A percentile compares a stretch with the other conserved stretches of the same genome.
phyloP scores from a whole-genome alignment of 2,888 invertebrate species.

The Venusia cambrica region DNA sequence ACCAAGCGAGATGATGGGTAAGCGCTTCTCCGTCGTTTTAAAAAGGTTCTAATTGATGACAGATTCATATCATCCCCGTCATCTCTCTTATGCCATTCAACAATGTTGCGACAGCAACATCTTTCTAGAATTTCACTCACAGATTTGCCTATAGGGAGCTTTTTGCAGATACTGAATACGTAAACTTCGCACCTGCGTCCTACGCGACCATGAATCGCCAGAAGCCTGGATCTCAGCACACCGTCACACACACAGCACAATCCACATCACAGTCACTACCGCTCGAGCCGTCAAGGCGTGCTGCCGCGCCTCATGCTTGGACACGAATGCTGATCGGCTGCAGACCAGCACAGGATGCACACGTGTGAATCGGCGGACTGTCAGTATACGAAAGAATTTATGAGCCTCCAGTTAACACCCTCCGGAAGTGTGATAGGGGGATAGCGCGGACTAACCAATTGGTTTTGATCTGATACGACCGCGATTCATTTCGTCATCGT shows the following conservation, averaged over 20 bases:
- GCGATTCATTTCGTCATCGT: constrained; percentile 14
- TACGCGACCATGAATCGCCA: no score
- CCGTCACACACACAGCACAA: constrained; percentile 8
- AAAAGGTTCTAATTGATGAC: no score
- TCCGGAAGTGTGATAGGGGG: constrained; percentile 55
- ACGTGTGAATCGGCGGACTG: constrained; percentile 67
- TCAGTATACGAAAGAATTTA: constrained; percentile 77
- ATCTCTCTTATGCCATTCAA: no score
- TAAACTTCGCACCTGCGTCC: no score
- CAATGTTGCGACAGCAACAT: no score
- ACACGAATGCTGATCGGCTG: constrained; percentile 46
- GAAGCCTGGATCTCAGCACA: no score
- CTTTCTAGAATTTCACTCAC: no score
- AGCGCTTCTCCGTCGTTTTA: no score
- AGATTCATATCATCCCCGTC: no score
- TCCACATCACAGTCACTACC: constrained; percentile 24
- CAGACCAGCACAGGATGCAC: constrained; percentile 52
- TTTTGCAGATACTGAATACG: no score
- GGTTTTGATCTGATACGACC: constrained; percentile 35
- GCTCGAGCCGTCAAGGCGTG: constrained; percentile 57
- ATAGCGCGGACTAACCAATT: constrained; percentile 33
- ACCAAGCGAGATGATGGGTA: no score
- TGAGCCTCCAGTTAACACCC: constrained; percentile 59
- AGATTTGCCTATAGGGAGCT: no score
- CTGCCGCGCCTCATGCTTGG: constrained; percentile 58